Conservation (phyloP, 1,140 invertebrate genomes). For the Copidosoma floridanum region DNA sequence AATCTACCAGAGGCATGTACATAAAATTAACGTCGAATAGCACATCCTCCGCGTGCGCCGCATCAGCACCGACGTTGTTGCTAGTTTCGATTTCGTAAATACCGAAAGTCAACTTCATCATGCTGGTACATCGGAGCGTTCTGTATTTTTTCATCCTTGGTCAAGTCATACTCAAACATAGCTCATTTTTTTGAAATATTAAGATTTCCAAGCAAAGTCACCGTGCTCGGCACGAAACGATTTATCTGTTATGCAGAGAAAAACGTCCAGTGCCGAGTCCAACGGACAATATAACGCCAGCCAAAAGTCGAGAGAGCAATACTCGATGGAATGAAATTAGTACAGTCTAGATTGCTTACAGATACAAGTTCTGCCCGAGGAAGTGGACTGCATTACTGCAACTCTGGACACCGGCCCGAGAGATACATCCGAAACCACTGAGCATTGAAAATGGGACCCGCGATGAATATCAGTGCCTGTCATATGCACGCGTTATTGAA, state of each 20-base stretch:
- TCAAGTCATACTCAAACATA: no score
- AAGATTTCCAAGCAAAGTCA: no score
- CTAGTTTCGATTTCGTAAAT: background rate
- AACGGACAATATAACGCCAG: background rate
- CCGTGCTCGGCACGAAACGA: no score
- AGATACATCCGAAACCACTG: background rate
- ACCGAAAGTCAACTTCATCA: background rate
- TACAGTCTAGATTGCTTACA: slow-evolving; percentile 25
- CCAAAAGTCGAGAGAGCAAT: slow-evolving; percentile 14
- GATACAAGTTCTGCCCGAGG: slow-evolving; percentile 4
- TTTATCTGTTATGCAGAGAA: no score
- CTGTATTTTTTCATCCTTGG: no score
- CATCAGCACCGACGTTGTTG: background rate
- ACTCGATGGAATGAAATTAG: slow-evolving; percentile 20
- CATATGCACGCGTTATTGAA: no score
- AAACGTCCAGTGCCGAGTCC: no score
- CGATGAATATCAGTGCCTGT: no score
- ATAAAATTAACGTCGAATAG: slow-evolving; percentile 4
- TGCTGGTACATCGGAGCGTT: no score
- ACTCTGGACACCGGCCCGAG: background rate
- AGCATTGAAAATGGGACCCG: background rate
- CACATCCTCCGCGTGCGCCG: background rate
- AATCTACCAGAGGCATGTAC: background rate
- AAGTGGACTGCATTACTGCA: background rate
- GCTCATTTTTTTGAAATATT: no score